phyloP scores from a whole-genome alignment of 2,113 vertebrate species.

The Mandrillus leucophaeus region DNA sequence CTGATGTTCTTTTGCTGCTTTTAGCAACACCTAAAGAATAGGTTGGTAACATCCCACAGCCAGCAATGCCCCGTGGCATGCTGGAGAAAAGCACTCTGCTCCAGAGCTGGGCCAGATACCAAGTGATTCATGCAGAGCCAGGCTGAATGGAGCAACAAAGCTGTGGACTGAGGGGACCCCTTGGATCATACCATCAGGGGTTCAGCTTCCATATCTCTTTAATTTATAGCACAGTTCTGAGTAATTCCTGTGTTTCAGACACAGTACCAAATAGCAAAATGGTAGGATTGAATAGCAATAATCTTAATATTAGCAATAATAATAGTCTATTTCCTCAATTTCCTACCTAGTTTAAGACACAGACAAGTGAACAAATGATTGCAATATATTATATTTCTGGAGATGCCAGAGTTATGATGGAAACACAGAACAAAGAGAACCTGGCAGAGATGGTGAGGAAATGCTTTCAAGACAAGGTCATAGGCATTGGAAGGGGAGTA shows the following conservation, averaged over 20 bases:
- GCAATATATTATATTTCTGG: neutral
- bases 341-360: neutral
- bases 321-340: neutral
- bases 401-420: neutral
- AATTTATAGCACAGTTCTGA: neutral
- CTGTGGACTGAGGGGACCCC: neutral
- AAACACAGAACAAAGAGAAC: neutral
- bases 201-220: neutral
- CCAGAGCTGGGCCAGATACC: neutral
- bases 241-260: neutral
- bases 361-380: neutral
- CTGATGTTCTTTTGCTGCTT: neutral
- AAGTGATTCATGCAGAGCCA: neutral
- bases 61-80: neutral
- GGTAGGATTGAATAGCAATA: neutral
- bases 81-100: neutral
- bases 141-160: neutral
- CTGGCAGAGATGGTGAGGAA: neutral
- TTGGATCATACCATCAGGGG: neutral
- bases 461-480: neutral
- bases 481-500: neutral
- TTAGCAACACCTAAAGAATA: neutral
- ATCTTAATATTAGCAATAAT: neutral
- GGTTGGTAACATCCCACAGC: neutral
- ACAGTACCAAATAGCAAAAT: neutral